Evolutionary conservation across 2,888 invertebrate species (phyloP), one percentile per base, ranked within the genome.

Genomic region (Cataglyphis cursor): DNA sequence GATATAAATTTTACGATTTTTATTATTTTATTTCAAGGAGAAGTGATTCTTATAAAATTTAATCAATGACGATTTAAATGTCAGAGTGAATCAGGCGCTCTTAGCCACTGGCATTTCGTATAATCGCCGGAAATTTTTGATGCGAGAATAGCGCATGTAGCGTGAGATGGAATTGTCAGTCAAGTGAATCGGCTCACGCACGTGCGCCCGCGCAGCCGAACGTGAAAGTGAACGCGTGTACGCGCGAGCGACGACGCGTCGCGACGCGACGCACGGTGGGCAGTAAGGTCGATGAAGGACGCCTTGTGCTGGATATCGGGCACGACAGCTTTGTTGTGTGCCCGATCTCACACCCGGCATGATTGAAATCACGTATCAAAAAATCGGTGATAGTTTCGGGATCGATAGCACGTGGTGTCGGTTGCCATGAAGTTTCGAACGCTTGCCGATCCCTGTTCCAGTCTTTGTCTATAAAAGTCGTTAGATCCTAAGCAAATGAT

Each of bases 261-360:
- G 44, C 48, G 48, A 48, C 48, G 18, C 44, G 18, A 44, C 44
- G 44, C 44, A 15, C 15, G 88, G 92, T 88, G 87, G 90, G 89
- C 80, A 86, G 90, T 90, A 92, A 92, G 92, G 92, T 92, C 92
- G 92, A 88, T 80, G 92, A 92, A 92, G 92, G 92, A 91, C 92
- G 92, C 70, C 70, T 78, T 31, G 51, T 48, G 54, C 44, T 73
- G 83, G 84, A 89, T 88, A 72, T 76, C 84, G 81, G 75, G 65
- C 76, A 80, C 74, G 61, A 76, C 82, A 83, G 76, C 87, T 66
- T 1, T 24, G 41, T 21, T 24, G 2, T 48, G 48, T 24, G 66
- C 86, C 86, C 82, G 85, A 90, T 88, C 87, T 86, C 87, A 21
- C 28, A 70, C 57, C 83, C 82, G 10, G 8, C 12, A 10, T 41